Base-by-base conservation (phyloP, 1,140 invertebrate genomes). In the Leptinotarsa texana region DNA sequence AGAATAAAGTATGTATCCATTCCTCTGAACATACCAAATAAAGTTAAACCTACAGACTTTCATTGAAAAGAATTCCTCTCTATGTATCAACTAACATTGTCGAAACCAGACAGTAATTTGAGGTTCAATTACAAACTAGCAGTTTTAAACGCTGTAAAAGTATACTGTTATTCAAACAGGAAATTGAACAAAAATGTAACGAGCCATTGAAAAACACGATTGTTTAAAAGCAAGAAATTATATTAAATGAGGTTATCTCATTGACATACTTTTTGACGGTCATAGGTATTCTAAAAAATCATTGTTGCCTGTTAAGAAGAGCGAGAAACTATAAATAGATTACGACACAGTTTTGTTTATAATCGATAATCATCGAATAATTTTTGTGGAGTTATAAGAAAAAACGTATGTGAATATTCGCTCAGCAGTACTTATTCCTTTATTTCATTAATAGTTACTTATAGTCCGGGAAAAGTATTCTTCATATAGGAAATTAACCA, bases 241-340 rank as follows among this genome's bases (percentile, higher is more conserved):
- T 72, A 61, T 74, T 70, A 76, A 82, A 81, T 81, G 81, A 82
- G 81, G 81, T 79, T 82, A 81, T 82, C 81, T 81, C 81, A 82
- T 82, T 82, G 81, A 82, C 81, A 82, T 74, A 82, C 81, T 81
- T 82, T 82, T 82, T 82, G 78, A 80, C 79, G 81, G 81, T 79
- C 81, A 76, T 75, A 79, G 68, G 72, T 76, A 79, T 66, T 72
- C 66, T 77, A 80, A 77, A 75, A 76, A 75, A 72, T 77, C 63
- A 68, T 71, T 75, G 74, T 75, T 73, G 73, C 57, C 49, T 13
- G 51, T 57, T 57, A 57, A 57, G 51, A 57, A 57, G 51, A 57
- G 51, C 51, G n/a, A 57, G 51, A 57, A 57, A 65, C 27, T 65
- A 33, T 65, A 22, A 65, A 24, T 65, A 22, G 22, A 21, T 24